Evolutionary conservation across 64 coral and sea anemone species (phyloP), one percentile per base, ranked within the genome.

Genomic region (Astreopora myriophthalma): DNA sequence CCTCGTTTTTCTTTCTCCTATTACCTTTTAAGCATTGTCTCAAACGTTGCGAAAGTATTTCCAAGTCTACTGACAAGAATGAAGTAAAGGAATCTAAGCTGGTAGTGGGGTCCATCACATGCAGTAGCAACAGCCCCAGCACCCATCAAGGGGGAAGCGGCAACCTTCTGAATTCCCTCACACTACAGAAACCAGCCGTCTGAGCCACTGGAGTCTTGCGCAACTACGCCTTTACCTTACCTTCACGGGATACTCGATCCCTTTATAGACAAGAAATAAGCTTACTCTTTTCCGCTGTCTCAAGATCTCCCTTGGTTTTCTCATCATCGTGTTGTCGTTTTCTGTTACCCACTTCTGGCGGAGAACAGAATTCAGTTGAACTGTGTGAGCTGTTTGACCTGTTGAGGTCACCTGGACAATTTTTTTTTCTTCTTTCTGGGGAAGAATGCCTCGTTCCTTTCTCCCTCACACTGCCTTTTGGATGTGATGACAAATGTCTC

Each of bases 281-380:
- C 79, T 83, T 65, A 83, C 79, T 63, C 61, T 34, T 83, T 64
- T 83, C 65, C 30, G 32, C 33, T 39, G 52, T 38, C 11, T 36
- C 23, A 3, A 31, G 6, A 25, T 58, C 27, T 31, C 55, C 23
- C 28, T 33, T 24, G 60, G 8, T 83, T 33, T 38, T 83, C 20
- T 39, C 52, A 36, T 83, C 51, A 22, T 37, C 17, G 8, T 26
- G 79, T 13, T 55, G 8, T 58, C 79, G 16, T 22, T 83, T 83
- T 34, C 79, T 65, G 52, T 57, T 63, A 14, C 19, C 22, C 2
- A 2, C n/a, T 64, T 26, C 10, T 5, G 10, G 0, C 12, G 52
- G 34, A 37, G 79, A 37, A 7, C 51, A 14, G 12, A 33, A 24
- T 11, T 83, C 79, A 14, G 22, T 12, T 22, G 48, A 55, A 11